Evolutionary conservation across 2,113 vertebrate genomes (phyloP).

Genomic region (Laticauda laticaudata): DNA sequence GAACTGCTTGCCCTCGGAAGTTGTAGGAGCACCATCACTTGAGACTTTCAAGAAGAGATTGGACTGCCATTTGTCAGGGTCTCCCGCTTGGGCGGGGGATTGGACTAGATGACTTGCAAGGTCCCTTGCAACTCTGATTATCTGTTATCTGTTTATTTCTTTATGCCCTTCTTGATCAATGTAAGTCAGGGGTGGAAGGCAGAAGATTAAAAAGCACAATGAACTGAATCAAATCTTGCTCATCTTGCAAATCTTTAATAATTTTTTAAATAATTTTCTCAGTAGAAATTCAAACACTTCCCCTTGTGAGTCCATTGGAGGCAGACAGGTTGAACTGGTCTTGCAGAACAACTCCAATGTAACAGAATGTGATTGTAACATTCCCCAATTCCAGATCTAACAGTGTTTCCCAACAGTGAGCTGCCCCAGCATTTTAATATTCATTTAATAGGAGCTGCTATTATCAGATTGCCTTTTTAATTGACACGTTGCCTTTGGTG

Average conservation of each 20-base stretch:
- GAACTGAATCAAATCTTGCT: background rate
- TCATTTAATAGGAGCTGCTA: conserved; percentile 44
- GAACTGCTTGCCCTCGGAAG: too few species aligned
- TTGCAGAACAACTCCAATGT: background rate
- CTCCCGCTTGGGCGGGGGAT: too few species aligned
- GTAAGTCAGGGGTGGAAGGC: background rate
- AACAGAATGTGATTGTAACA: background rate
- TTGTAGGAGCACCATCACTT: too few species aligned
- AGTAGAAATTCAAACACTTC: background rate
- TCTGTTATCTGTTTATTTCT: background rate
- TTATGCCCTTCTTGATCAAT: background rate
- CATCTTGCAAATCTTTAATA: background rate
- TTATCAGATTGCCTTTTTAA: conserved; percentile 39
- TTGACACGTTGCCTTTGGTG: conserved; percentile 43
- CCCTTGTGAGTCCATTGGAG: background rate
- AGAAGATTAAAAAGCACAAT: background rate
- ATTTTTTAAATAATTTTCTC: background rate
- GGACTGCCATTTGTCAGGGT: too few species aligned
- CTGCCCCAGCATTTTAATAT: conserved; percentile 23
- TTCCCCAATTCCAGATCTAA: background rate
- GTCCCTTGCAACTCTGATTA: too few species aligned
- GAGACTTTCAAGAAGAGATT: too few species aligned
- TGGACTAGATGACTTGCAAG: too few species aligned
- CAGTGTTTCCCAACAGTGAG: background rate
- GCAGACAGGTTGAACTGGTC: background rate